Evolutionary conservation across 2,113 vertebrate genomes (phyloP).

Genomic region (Alectura lathami): DNA sequence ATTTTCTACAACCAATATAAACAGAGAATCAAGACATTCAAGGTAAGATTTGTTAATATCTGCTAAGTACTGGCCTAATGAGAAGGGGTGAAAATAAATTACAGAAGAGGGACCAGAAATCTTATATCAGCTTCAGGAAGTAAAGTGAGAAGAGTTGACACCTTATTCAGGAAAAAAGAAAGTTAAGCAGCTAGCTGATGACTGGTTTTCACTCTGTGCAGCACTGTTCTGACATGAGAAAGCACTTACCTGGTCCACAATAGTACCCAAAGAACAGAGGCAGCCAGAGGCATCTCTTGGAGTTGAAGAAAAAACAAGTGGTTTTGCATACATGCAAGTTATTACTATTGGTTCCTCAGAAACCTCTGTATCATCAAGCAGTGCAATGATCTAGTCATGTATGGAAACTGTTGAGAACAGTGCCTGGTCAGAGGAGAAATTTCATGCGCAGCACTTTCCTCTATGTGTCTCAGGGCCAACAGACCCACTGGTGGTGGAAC

Average conservation of each 20-base stretch:
- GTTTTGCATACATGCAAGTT: background rate
- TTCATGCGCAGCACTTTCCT: background rate
- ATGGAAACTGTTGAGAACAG: background rate
- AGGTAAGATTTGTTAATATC: background rate
- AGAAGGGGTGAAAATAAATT: background rate
- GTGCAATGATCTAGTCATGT: fast-evolving
- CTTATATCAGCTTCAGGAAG: background rate
- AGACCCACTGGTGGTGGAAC: background rate
- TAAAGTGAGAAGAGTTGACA: background rate
- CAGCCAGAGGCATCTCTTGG: background rate
- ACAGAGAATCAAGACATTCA: background rate
- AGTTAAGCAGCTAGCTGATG: background rate
- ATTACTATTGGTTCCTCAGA: background rate
- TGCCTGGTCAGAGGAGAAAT: background rate
- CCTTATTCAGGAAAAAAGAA: background rate
- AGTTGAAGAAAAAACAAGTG: background rate
- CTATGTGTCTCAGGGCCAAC: background rate
- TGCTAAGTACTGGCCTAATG: background rate
- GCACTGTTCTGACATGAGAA: background rate
- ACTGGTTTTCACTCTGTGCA: background rate
- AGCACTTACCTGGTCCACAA: background rate
- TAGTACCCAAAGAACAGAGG: background rate
- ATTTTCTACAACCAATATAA: background rate
- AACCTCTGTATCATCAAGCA: background rate
- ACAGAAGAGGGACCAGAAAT: background rate